Conservation (phyloP, 1,140 invertebrate genomes). For the Protaetia brevitarsis region DNA sequence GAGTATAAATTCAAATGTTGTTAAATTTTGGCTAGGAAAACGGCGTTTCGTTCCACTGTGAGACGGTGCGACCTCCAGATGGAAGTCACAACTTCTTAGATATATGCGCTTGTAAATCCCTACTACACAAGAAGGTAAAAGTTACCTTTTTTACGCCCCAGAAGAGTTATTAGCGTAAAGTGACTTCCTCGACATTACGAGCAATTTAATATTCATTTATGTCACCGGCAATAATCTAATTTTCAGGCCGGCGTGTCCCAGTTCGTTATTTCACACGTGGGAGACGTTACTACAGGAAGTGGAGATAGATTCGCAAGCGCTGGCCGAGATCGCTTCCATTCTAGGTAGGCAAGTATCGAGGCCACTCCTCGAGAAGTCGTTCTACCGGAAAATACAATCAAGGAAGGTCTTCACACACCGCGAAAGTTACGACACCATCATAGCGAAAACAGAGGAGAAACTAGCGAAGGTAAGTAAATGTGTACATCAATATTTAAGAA, state of each 20-base stretch:
- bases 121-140: background rate
- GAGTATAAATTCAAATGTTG: no score
- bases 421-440: slow-evolving; percentile 86
- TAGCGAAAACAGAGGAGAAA: slow-evolving; percentile 87
- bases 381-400: slow-evolving; percentile 89
- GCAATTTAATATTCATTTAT: background rate
- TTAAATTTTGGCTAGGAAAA: no score
- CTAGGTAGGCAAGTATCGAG: slow-evolving; percentile 80
- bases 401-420: slow-evolving; percentile 88
- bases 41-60: no score
- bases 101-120: background rate
- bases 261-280: slow-evolving; percentile 86
- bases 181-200: no score
- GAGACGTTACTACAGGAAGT: slow-evolving; percentile 88
- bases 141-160: background rate
- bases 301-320: slow-evolving; percentile 86
- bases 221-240: slow-evolving; percentile 20
- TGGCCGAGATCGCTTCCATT: slow-evolving; percentile 82
- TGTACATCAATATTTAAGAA: background rate
- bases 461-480: slow-evolving; percentile 66
- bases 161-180: background rate
- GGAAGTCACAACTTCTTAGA: no score
- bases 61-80: no score
- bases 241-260: slow-evolving; percentile 72
- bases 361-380: slow-evolving; percentile 83